These are phyloP conservation scores for Capitella teleta DNA, from an alignment of 1,140 invertebrate species.

Conservation along the genomic window DNA sequence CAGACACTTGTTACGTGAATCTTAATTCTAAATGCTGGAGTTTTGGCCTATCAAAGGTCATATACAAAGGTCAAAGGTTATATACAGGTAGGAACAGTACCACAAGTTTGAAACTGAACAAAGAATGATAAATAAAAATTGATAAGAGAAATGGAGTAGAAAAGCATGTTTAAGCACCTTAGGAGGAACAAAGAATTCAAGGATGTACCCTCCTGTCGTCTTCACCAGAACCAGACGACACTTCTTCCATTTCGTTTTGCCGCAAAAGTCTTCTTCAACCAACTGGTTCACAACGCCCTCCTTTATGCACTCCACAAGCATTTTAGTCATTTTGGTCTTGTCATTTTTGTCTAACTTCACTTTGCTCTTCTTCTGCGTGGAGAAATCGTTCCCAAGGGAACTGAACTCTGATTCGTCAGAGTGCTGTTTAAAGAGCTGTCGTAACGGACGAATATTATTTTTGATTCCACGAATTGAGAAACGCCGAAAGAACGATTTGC, in stretches of 20 bases:
- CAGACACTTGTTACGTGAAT: no score
- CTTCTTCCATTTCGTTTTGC: constrained; percentile 87
- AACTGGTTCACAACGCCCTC: constrained; percentile 87
- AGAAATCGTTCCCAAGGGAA: constrained; percentile 28
- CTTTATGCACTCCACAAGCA: constrained; percentile 81
- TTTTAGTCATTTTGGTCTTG: constrained; percentile 77
- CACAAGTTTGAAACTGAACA: no score
- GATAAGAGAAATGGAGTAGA: not conserved
- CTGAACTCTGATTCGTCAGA: constrained; percentile 76
- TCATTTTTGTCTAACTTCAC: constrained; percentile 54
- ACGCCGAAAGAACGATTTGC: constrained; percentile 62
- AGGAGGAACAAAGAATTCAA: constrained; percentile 91
- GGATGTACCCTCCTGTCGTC: constrained; percentile 81
- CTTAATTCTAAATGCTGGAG: no score
- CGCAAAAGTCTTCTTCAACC: constrained; percentile 72
- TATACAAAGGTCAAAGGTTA: no score
- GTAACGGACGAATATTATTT: constrained; percentile 68
- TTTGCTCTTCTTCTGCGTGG: constrained; percentile 24
- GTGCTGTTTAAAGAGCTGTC: constrained; percentile 78
- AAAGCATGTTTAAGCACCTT: constrained; percentile 49
- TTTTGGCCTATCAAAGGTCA: no score
- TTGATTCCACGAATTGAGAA: constrained; percentile 57
- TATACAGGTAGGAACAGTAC: no score
- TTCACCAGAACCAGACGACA: constrained; percentile 80
- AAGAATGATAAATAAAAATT: not conserved